These are phyloP conservation scores for Drosophila kanekoi DNA, from an alignment of 2,888 invertebrate genomes.

Conservation along the genomic window DNA sequence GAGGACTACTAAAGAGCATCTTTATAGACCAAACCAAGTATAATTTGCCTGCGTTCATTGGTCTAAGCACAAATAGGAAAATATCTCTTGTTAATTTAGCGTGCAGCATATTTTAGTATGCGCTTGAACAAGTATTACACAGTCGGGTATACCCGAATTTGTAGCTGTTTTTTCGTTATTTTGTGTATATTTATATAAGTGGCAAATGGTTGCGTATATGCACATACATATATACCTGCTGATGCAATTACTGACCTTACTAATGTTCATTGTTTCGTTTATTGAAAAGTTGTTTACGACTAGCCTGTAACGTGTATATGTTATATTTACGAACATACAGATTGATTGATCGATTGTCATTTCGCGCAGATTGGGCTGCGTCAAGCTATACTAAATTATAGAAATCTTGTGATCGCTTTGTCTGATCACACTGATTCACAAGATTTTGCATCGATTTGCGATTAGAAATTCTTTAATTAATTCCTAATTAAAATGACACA, in stretches of 20 bases:
- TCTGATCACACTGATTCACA: conserved; percentile 13
- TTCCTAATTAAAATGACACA: background rate
- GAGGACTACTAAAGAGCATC: too few relatives aligned
- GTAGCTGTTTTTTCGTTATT: too few relatives aligned
- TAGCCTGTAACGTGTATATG: conserved; percentile 1
- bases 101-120: too few relatives aligned
- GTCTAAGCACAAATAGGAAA: too few relatives aligned
- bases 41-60: too few relatives aligned
- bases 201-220: background rate
- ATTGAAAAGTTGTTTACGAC: conserved; percentile 41
- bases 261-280: conserved; percentile 32
- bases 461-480: conserved; percentile 9
- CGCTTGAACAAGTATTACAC: too few relatives aligned
- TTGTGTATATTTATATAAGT: conserved; percentile 5
- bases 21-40: too few relatives aligned
- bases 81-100: too few relatives aligned
- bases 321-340: background rate
- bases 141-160: too few relatives aligned
- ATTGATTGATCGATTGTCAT: background rate
- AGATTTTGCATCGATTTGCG: background rate
- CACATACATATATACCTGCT: conserved; percentile 32
- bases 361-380: too few relatives aligned
- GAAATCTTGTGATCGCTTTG: conserved; percentile 5
- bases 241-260: conserved; percentile 61
- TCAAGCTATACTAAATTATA: conserved; percentile 6